Conservation (phyloP, 2,113 vertebrate genomes). For the Albula glossodonta region DNA sequence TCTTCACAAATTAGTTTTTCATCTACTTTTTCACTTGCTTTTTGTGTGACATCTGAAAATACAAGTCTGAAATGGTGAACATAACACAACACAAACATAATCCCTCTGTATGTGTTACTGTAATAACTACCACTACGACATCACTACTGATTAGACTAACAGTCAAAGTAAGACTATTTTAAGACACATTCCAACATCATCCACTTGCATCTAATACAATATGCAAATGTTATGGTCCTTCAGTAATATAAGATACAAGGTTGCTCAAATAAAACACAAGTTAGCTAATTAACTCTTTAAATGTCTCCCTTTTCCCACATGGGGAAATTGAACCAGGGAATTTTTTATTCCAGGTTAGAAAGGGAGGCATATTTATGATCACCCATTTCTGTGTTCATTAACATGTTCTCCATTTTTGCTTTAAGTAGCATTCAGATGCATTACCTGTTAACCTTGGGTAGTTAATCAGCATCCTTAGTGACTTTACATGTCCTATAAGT, state of each 20-base stretch:
- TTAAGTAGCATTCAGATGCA: background rate
- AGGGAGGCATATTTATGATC: background rate
- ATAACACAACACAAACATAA: background rate
- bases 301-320: background rate
- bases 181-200: background rate
- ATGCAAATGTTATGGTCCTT: background rate
- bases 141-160: background rate
- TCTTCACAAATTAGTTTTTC: background rate
- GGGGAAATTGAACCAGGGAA: background rate
- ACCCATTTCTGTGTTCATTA: background rate
- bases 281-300: background rate
- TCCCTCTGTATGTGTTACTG: background rate
- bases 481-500: background rate
- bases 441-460: background rate
- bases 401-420: background rate
- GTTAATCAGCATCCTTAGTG: background rate
- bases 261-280: background rate
- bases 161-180: background rate
- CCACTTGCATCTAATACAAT: background rate
- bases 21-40: background rate
- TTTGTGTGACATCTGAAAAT: background rate
- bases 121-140: background rate
- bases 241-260: background rate
- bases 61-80: no score
- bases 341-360: background rate